Percentiles rank a stretch among this genome's conserved stretches.
Evolutionary conservation across 2,888 invertebrate genomes (phyloP).

Genomic region (Drosophila hawaiiensis): DNA sequence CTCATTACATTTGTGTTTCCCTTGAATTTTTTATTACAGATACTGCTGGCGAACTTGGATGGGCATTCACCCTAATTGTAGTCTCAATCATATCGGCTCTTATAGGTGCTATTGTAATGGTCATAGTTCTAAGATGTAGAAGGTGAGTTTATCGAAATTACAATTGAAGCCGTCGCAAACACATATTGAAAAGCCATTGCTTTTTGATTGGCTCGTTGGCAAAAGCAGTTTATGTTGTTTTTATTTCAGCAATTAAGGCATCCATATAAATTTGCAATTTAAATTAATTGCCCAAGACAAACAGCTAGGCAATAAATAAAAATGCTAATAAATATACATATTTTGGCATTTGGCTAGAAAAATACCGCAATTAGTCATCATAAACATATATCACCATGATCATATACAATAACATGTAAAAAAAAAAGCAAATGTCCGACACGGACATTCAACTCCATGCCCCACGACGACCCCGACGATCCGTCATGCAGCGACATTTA

Average conservation of each 20-base stretch:
- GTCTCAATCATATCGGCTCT: conserved; percentile 90
- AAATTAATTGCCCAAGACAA: conserved; percentile 69
- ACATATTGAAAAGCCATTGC: background rate
- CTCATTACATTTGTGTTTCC: conserved; percentile 50
- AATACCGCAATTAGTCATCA: conserved; percentile 73
- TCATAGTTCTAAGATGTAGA: conserved; percentile 89
- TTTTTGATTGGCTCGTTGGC: conserved; percentile 1
- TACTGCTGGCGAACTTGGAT: conserved; percentile 85
- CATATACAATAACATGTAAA: conserved; percentile 4
- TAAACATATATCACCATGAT: conserved; percentile 39
- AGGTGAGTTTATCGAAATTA: conserved; percentile 78
- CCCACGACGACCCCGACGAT: conserved; percentile 69
- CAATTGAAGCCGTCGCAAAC: background rate
- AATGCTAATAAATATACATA: conserved; percentile 65
- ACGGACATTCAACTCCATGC: conserved; percentile 70
- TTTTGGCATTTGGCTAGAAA: conserved; percentile 73
- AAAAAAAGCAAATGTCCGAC: conserved; percentile 18
- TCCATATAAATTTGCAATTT: conserved; percentile 64
- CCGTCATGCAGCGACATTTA: conserved; percentile 77
- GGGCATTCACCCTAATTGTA: conserved; percentile 90
- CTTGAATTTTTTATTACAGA: conserved; percentile 76
- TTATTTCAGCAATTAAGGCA: conserved; percentile 32
- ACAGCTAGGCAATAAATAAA: conserved; percentile 49
- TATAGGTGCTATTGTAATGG: conserved; percentile 91
- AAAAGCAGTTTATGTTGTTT: conserved; percentile 3